Conservation (phyloP, 2,888 invertebrate species). For the Exocentrus adspersus region DNA sequence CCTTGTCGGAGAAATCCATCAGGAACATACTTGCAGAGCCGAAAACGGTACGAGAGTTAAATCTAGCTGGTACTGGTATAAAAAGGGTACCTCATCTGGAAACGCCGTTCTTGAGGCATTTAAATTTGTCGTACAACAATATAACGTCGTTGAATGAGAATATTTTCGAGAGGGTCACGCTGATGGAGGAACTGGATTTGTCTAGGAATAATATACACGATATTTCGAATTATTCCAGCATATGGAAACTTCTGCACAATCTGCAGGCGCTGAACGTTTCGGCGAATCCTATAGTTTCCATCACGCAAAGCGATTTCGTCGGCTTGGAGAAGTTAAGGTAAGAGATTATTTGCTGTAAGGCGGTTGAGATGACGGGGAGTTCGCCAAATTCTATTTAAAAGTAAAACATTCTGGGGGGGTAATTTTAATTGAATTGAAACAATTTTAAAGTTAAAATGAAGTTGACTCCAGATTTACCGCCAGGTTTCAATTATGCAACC, state of each 20-base stretch:
- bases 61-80: constrained; percentile 84
- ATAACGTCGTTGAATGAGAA: constrained; percentile 73
- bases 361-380: too few relatives aligned
- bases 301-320: constrained; percentile 81
- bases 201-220: constrained; percentile 76
- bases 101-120: constrained; percentile 82
- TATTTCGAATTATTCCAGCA: constrained; percentile 70
- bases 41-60: constrained; percentile 84
- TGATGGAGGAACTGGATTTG: constrained; percentile 80
- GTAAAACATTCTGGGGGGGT: too few relatives aligned
- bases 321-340: constrained; percentile 67
- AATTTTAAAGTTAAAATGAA: background rate
- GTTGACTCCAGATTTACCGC: too few relatives aligned
- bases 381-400: too few relatives aligned
- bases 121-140: constrained; percentile 83
- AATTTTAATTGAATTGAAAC: too few relatives aligned
- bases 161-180: constrained; percentile 81
- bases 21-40: constrained; percentile 85
- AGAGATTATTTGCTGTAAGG: constrained; percentile 2
- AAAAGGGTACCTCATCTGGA: constrained; percentile 75
- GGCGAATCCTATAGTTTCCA: constrained; percentile 80
- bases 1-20: constrained; percentile 78
- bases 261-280: constrained; percentile 83
- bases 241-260: constrained; percentile 76
- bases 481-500: too few relatives aligned